Base-by-base conservation (phyloP, 2,888 invertebrate species). In the Pseudoips prasinana region DNA sequence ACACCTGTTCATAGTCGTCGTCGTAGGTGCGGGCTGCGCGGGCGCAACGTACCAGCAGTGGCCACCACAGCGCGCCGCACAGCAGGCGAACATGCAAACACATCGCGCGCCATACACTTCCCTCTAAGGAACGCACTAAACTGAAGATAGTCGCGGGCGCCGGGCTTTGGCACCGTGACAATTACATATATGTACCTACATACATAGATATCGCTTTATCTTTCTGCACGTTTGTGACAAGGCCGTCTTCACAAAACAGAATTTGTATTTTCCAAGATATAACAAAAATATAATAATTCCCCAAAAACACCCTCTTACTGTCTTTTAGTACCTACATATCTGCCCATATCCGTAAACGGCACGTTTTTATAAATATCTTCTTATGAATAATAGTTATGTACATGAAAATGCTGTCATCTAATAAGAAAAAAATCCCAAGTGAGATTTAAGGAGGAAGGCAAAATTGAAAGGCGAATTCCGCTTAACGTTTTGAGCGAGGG, bases 71-170 rank as follows among this genome's bases (percentile, higher is more conserved):
- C 70, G 87, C 88, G 57, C 79, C 88, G 74, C 88, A 88, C 66
- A 88, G 73, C 73, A 88, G 80, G 56, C 87, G 86, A 67, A 88
- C 74, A 72, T 87, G 85, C 57, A 87, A 81, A 77, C 88, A 88
- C 88, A 88, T 88, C 70, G 75, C 81, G 79, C 79, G 82, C 85
- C 85, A 85, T 82, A 84, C 86, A 85, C 86, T 79, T 79, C 85
- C 77, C 79, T 64, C 87, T 81, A 83, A 81, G 79, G 83, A 75
- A 70, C 81, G 66, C 81, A 79, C 82, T 78, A 77, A 74, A 86
- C 87, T 87, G 86, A 86, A 83, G 71, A 77, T 77, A 80, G 78
- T 66, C 66, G 78, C 81, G 78, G 67, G 68, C 80, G 81, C 73
- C 73, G 44, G 44, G 69, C 67, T 75, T 86, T 87, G 87, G 87